Evolutionary conservation across 2,113 vertebrate genomes (phyloP), one percentile per base, ranked within the genome.

Genomic region (Psophia crepitans): DNA sequence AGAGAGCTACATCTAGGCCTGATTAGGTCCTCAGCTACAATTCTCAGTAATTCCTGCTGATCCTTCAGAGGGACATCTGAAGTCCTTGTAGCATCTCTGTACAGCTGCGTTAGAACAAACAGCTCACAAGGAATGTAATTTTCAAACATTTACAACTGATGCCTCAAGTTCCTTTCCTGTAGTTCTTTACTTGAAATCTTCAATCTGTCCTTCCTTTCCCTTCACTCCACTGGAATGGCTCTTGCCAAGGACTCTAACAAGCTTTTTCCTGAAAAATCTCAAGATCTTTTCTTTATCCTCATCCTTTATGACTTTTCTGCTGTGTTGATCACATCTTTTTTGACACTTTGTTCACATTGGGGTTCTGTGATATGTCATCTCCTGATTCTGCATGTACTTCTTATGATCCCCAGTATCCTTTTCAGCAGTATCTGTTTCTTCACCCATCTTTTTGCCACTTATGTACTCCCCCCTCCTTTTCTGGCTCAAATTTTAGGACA

Each of bases 31-130:
- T 79, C 61, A 65, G 53, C 61, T 91, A 91, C 74, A 93, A 83
- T 4, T 32, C 74, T 93, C 69, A 91, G 65, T 89, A 91, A 93
- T 90, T 94, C 57, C 41, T 90, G 71, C 75, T 70, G 83, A 85
- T 92, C 17, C 24, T 95, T 95, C 78, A 85, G 89, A 90, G 58
- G 70, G 78, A 91, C 84, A 93, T 96, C 78, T 95, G 84, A 96
- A 96, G 92, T 77, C 93, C 87, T 90, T 90, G 94, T n/a, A 93
- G 58, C 73, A 70, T 93, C 93, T 96, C 93, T 77, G 87, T 96
- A 90, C 96, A 96, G 96, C 96, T 96, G 95, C 86, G 95, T 91
- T 96, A 95, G 93, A 97, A 90, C 96, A 97, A 97, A 95, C 96
- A 96, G 84, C 85, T 96, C 92, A 91, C 87, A 93, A 97, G 95